Evolutionary conservation across 2,888 invertebrate species (phyloP).

Genomic region (Calameuta idolon): DNA sequence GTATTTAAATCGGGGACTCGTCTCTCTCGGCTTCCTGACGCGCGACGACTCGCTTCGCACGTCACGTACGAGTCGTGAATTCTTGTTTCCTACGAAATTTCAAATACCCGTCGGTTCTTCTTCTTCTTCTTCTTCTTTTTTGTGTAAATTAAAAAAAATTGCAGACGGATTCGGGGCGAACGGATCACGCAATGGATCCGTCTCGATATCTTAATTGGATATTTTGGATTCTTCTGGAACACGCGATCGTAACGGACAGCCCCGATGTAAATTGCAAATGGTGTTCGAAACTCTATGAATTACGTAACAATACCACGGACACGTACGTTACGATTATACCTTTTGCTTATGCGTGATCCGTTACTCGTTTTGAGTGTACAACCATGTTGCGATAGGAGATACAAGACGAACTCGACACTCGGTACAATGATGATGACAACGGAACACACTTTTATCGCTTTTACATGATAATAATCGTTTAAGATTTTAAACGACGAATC

Average conservation of each 20-base stretch:
- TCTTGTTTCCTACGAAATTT: background rate
- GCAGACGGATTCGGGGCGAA: no score
- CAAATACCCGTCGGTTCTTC: background rate
- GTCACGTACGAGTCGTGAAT: background rate
- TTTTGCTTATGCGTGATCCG: background rate
- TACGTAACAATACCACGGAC: background rate
- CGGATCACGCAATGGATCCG: background rate
- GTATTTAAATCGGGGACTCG: slow-evolving; percentile 42
- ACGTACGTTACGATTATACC: background rate
- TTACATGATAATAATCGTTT: slow-evolving; percentile 29
- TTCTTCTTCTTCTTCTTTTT: no score
- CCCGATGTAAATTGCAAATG: background rate
- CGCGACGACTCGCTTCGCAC: background rate
- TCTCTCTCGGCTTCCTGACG: slow-evolving; percentile 24
- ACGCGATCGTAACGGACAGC: background rate
- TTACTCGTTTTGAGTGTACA: background rate
- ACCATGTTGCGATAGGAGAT: slow-evolving; percentile 19
- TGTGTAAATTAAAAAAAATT: no score
- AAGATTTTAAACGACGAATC: slow-evolving; percentile 35
- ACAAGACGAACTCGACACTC: background rate
- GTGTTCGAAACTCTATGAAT: background rate
- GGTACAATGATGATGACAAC: background rate
- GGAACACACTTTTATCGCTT: background rate
- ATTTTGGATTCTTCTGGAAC: background rate
- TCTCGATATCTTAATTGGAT: slow-evolving; percentile 22